These are phyloP conservation scores for Cheirogaleus medius DNA, from an alignment of 2,113 vertebrate genomes.

Conservation along the genomic window DNA sequence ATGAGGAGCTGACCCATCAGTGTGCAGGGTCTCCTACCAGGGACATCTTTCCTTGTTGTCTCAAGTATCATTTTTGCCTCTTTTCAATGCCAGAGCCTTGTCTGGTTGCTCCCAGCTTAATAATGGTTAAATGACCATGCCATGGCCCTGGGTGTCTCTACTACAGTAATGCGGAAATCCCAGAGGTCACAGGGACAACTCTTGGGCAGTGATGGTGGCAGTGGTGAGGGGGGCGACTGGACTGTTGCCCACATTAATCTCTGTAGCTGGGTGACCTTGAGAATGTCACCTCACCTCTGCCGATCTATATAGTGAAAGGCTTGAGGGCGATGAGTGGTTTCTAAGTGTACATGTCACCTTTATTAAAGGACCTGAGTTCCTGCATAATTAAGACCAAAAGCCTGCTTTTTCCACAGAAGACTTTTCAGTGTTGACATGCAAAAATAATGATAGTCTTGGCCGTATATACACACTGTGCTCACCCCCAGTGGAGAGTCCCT, in stretches of 20 bases:
- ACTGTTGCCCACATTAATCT: conserved; percentile 8
- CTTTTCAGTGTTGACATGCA: not conserved
- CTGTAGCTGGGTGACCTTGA: not conserved
- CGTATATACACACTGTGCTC: not conserved
- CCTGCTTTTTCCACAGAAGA: not conserved
- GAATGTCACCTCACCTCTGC: not conserved
- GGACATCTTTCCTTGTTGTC: not conserved
- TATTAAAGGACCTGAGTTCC: not conserved
- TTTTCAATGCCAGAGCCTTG: not conserved
- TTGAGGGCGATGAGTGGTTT: not conserved
- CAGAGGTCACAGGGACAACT: not conserved
- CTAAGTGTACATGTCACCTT: not conserved
- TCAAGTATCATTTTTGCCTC: conserved; percentile 21
- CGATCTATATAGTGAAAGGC: conserved; percentile 33
- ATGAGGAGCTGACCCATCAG: not conserved
- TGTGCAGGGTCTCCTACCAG: not conserved
- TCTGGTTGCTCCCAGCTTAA: not conserved
- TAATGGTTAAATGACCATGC: not conserved
- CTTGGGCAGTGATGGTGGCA: not conserved
- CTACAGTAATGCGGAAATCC: not conserved
- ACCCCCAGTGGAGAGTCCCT: not conserved
- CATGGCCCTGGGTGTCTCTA: not conserved
- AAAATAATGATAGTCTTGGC: not conserved
- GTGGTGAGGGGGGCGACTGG: not conserved
- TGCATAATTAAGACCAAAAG: conserved; percentile 27